phyloP scores from a whole-genome alignment of 2,888 invertebrate species.

The Zhengitettix transpicula region DNA sequence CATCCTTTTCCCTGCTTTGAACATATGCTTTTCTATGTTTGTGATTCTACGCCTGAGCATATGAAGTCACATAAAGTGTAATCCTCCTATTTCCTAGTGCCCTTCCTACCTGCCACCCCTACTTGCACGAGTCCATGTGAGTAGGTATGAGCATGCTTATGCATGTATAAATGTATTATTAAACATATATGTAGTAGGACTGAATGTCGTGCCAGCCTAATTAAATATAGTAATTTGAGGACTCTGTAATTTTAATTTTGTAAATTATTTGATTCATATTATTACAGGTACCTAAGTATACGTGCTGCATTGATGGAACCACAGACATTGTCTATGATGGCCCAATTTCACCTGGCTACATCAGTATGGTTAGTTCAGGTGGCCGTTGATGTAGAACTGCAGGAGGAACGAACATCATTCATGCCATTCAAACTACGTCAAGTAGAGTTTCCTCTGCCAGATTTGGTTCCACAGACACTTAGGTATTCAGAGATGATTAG shows the following conservation, averaged over 20 bases:
- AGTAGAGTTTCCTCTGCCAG: slow-evolving; percentile 45
- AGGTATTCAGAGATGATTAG: slow-evolving; percentile 24
- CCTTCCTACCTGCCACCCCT: too few species aligned
- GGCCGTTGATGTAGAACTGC: slow-evolving; percentile 34
- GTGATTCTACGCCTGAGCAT: too few species aligned
- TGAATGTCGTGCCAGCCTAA: too few species aligned
- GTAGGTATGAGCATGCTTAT: too few species aligned
- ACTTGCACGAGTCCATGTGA: too few species aligned
- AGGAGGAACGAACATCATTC: slow-evolving; percentile 29
- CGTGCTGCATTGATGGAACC: slow-evolving; percentile 64
- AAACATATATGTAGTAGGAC: too few species aligned
- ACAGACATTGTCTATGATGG: slow-evolving; percentile 47
- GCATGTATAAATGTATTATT: too few species aligned
- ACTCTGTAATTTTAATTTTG: background rate
- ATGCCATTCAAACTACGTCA: slow-evolving; percentile 39
- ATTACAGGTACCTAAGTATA: slow-evolving; percentile 45
- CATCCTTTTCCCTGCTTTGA: too few species aligned
- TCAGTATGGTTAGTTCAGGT: slow-evolving; percentile 75
- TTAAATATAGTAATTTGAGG: background rate
- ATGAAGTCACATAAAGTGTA: too few species aligned
- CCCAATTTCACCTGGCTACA: slow-evolving; percentile 64
- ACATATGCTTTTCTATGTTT: too few species aligned
- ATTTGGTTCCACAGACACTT: slow-evolving; percentile 46
- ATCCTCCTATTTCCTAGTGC: too few species aligned
- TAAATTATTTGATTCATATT: background rate